Percentiles rank a stretch among this genome's conserved stretches.
Evolutionary conservation across 2,113 vertebrate genomes (phyloP).

Genomic region (Nicator chloris): DNA sequence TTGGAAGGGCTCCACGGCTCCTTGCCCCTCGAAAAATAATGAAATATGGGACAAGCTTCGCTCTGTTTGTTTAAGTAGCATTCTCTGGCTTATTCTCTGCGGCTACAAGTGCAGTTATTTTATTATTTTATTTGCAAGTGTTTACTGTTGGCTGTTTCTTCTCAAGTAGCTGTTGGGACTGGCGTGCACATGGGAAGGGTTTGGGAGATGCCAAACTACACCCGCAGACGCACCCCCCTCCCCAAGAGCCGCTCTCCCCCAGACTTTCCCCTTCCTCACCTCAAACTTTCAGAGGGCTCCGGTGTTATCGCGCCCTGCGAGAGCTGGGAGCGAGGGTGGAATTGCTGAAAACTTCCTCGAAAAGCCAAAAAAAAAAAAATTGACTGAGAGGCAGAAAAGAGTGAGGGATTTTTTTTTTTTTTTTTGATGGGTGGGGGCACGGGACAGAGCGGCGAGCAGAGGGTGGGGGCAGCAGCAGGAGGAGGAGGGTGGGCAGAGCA

Average conservation of each 20-base stretch:
- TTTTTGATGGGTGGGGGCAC: too few species aligned
- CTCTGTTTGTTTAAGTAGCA: conserved; percentile 50
- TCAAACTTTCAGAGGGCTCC: neutral
- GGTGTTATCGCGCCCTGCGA: neutral
- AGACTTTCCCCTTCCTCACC: conserved; percentile 8
- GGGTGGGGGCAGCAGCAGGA: neutral
- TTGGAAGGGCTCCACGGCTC: neutral
- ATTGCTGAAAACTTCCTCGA: neutral
- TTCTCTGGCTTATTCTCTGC: conserved; percentile 13
- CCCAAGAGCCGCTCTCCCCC: neutral
- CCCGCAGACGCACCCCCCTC: neutral
- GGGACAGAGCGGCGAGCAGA: neutral
- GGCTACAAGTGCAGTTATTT: conserved; percentile 41
- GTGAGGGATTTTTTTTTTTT: neutral
- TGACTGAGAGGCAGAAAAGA: neutral
- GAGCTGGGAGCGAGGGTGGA: neutral
- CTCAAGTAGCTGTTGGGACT: neutral
- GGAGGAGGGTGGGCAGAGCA: neutral
- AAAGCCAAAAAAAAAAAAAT: neutral
- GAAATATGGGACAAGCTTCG: conserved; percentile 21
- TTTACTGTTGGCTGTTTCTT: neutral
- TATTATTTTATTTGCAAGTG: conserved; percentile 20
- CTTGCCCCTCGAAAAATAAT: conserved; percentile 15
- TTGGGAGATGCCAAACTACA: neutral
- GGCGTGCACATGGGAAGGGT: neutral